Evolutionary conservation across 2,113 vertebrate species (phyloP).

Genomic region (Oreochromis tanganicae): DNA sequence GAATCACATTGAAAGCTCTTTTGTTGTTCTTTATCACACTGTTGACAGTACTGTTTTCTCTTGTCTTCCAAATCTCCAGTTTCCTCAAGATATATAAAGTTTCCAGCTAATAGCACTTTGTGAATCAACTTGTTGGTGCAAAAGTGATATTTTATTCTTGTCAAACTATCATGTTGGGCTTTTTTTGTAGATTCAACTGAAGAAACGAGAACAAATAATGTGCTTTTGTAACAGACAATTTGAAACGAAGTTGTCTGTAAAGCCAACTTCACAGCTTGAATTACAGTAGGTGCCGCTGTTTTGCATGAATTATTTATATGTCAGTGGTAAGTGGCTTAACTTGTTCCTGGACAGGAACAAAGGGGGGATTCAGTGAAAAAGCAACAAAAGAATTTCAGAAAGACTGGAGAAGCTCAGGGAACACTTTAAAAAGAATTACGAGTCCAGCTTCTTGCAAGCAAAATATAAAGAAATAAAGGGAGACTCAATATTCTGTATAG

Average conservation of each 20-base stretch:
- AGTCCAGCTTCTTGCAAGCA: background rate
- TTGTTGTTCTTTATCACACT: accelerated
- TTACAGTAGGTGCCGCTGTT: background rate
- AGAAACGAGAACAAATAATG: background rate
- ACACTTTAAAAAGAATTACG: background rate
- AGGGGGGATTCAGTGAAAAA: background rate
- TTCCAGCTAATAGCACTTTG: background rate
- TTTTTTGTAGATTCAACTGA: background rate
- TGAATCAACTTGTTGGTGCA: background rate
- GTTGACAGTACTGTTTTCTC: accelerated
- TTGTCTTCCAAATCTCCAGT: background rate
- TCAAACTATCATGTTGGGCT: background rate
- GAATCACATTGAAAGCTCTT: background rate
- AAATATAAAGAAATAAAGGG: background rate
- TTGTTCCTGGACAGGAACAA: background rate
- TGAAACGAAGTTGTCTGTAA: background rate
- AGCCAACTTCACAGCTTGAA: background rate
- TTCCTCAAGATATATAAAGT: background rate
- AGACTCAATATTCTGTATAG: background rate
- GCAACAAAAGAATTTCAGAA: background rate
- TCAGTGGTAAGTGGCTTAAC: background rate
- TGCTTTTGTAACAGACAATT: background rate
- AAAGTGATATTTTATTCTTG: background rate
- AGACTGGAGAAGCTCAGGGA: background rate
- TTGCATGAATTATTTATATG: background rate